phyloP scores from a whole-genome alignment of 2,888 invertebrate genomes.

The Plagiodera versicolora region DNA sequence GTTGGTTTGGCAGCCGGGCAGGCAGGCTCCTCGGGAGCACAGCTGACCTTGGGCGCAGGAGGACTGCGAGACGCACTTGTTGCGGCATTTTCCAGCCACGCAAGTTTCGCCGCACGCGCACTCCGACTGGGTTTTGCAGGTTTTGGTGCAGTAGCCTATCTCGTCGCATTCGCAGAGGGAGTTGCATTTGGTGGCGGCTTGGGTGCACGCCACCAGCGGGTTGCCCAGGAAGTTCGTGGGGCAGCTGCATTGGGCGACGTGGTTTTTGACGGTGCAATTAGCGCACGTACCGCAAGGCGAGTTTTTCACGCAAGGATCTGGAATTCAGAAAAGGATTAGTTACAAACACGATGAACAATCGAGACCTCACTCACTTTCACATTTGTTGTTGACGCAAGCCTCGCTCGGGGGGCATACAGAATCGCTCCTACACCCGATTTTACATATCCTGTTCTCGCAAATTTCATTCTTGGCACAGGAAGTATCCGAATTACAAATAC shows the following conservation, averaged over 20 bases:
- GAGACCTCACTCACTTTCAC: constrained; percentile 71
- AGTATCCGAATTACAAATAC: constrained; percentile 84
- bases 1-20: constrained; percentile 78
- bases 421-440: constrained; percentile 85
- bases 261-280: constrained; percentile 78
- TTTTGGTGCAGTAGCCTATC: constrained; percentile 69
- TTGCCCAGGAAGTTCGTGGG: constrained; percentile 80
- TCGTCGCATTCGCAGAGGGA: constrained; percentile 80
- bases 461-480: constrained; percentile 81
- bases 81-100: constrained; percentile 70
- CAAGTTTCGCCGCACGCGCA: constrained; percentile 86
- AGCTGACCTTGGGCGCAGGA: constrained; percentile 77
- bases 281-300: constrained; percentile 83
- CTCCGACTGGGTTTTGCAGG: constrained; percentile 67
- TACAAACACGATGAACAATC: no score
- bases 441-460: constrained; percentile 83
- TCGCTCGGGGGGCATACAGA: constrained; percentile 73
- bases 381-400: constrained; percentile 81
- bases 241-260: constrained; percentile 85
- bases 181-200: constrained; percentile 72
- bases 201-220: constrained; percentile 75
- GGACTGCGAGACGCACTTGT: constrained; percentile 68
- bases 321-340: constrained; percentile 30
- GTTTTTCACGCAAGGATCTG: constrained; percentile 76
- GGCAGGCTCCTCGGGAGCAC: constrained; percentile 71